Conservation (phyloP, 2,888 invertebrate genomes). For the Leptopilina myrica region DNA sequence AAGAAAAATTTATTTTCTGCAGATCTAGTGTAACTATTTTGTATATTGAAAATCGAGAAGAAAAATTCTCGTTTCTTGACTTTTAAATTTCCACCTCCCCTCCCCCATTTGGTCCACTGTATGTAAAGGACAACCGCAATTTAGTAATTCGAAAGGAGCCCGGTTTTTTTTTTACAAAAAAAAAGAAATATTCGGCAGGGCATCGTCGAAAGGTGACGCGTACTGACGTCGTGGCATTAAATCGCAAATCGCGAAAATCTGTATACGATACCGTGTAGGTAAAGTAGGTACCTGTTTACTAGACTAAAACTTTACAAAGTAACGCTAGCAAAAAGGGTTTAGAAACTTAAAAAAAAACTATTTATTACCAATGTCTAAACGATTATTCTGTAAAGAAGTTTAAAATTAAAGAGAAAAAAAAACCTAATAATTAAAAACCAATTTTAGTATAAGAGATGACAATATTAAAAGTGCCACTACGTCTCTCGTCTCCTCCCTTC, state of each 20-base stretch:
- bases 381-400: conserved; percentile 50
- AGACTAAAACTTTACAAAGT: conserved; percentile 68
- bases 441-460: conserved; percentile 70
- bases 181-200: conserved; percentile 68
- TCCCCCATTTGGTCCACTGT: not conserved
- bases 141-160: conserved; percentile 42
- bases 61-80: not conserved
- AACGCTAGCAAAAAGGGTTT: conserved; percentile 67
- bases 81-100: conserved; percentile 27
- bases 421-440: conserved; percentile 40
- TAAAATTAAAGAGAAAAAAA: conserved; percentile 20
- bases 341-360: conserved; percentile 59
- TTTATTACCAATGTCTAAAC: conserved; percentile 68
- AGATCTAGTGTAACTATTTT: conserved; percentile 22
- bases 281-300: conserved; percentile 76
- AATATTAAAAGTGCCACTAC: conserved; percentile 70
- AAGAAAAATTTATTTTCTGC: conserved; percentile 23
- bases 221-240: conserved; percentile 72
- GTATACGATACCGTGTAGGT: conserved; percentile 77
- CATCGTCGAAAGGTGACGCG: conserved; percentile 71
- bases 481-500: conserved; percentile 53
- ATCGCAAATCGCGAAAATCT: conserved; percentile 72
- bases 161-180: conserved; percentile 42
- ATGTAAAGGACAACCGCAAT: not conserved
- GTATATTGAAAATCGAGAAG: conserved; percentile 34